phyloP scores from a whole-genome alignment of 2,113 vertebrate genomes.

The Ivindomyrus marchei region DNA sequence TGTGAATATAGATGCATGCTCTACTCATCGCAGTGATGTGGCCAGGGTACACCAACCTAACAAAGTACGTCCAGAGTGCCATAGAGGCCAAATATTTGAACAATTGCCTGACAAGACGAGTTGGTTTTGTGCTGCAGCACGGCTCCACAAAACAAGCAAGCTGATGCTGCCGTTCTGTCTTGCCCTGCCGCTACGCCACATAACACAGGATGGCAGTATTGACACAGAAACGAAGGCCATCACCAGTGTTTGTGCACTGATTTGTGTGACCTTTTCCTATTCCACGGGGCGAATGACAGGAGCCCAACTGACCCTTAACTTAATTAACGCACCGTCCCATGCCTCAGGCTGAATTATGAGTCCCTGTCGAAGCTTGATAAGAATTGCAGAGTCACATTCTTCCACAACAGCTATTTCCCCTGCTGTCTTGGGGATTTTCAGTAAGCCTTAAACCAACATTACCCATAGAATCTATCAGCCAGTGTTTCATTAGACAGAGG shows the following conservation, averaged over 20 bases:
- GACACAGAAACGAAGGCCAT: conserved; percentile 27
- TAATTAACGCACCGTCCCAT: conserved; percentile 21
- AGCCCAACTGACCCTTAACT: conserved; percentile 24
- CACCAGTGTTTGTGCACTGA: background rate
- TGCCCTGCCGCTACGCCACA: background rate
- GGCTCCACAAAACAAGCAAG: background rate
- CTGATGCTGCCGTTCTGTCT: background rate
- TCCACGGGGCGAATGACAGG: conserved; percentile 25
- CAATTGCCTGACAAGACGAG: background rate
- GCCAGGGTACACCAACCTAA: background rate
- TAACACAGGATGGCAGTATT: conserved; percentile 62
- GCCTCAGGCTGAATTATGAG: conserved; percentile 31
- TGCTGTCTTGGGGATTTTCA: background rate
- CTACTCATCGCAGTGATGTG: background rate
- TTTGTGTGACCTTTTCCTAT: conserved; percentile 38
- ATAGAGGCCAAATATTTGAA: background rate
- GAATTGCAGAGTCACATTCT: background rate
- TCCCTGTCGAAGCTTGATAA: conserved; percentile 16
- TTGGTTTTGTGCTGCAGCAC: background rate
- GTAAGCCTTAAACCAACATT: background rate
- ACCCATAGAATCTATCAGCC: background rate
- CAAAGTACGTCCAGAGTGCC: background rate
- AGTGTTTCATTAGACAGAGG: background rate
- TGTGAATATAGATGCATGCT: background rate
- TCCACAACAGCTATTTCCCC: conserved; percentile 12